A percentile compares a stretch with the other conserved stretches of the same genome.
Evolutionary conservation across 2,888 invertebrate species (phyloP).

Genomic region (Tipula confusa): DNA sequence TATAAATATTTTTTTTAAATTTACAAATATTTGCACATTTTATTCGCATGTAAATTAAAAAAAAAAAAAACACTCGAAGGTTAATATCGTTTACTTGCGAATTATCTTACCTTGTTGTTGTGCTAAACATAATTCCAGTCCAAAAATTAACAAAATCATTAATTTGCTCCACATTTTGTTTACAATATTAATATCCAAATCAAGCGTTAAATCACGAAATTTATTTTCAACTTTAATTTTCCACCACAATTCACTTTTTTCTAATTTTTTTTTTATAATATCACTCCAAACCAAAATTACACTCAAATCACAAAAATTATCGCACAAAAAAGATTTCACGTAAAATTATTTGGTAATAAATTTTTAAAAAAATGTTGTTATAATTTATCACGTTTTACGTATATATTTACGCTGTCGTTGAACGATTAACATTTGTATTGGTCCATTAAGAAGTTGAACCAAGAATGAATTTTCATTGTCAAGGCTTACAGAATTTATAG

Average conservation of each 20-base stretch:
- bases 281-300: background rate
- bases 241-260: background rate
- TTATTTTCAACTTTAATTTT: background rate
- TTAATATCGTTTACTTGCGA: background rate
- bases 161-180: conserved; percentile 26
- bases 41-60: too few species aligned
- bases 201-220: background rate
- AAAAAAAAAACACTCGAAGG: too few species aligned
- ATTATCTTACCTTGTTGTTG: conserved; percentile 27
- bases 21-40: too few species aligned
- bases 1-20: too few species aligned
- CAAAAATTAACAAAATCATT: background rate
- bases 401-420: background rate
- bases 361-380: too few species aligned
- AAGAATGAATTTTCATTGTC: conserved; percentile 51
- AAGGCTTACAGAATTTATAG: conserved; percentile 51
- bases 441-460: conserved; percentile 40
- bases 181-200: background rate
- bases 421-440: background rate
- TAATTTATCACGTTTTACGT: background rate
- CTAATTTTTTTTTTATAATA: too few species aligned
- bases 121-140: conserved; percentile 28
- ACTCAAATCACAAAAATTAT: background rate
- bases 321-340: background rate
- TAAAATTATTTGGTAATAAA: background rate